phyloP scores from a whole-genome alignment of 2,888 invertebrate genomes.

The Latrodectus hesperus region DNA sequence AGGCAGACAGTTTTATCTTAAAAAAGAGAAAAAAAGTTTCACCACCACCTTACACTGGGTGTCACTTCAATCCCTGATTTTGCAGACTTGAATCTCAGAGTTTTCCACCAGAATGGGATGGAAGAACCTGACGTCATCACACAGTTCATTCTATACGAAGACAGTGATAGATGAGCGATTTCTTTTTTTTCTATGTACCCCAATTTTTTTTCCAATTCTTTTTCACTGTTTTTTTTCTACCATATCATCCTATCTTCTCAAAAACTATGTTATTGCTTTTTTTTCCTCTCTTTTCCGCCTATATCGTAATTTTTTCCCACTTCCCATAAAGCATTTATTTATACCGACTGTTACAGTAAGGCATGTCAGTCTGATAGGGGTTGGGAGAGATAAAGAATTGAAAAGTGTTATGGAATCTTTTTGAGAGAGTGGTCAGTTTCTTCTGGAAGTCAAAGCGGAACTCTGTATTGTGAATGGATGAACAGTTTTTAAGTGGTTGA shows the following conservation, averaged over 20 bases:
- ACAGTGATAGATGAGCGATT: constrained; percentile 56
- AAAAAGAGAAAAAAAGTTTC: constrained; percentile 7
- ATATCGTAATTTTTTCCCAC: neutral
- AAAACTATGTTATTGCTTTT: constrained; percentile 48
- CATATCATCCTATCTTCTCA: constrained; percentile 13
- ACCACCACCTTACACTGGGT: constrained; percentile 14
- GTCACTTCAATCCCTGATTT: constrained; percentile 59
- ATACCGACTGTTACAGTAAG: neutral
- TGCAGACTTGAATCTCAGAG: constrained; percentile 44
- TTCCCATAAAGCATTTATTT: neutral
- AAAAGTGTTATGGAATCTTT: neutral
- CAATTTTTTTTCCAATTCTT: neutral
- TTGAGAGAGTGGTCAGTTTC: neutral
- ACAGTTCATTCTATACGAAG: constrained; percentile 24
- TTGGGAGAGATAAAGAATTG: neutral
- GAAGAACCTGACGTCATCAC: constrained; percentile 15
- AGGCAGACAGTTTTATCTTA: constrained; percentile 54
- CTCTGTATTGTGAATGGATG: no score
- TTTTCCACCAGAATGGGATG: constrained; percentile 23
- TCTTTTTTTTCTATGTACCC: constrained; percentile 1
- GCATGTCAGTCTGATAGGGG: neutral
- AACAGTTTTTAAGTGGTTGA: no score
- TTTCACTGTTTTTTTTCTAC: constrained; percentile 13
- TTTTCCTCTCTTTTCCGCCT: neutral
- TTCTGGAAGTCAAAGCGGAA: neutral